Percentiles rank a stretch among this genome's conserved stretches.
Conservation (phyloP, 2,797 vertebrate genomes). For the Anomalospiza imberbis region DNA sequence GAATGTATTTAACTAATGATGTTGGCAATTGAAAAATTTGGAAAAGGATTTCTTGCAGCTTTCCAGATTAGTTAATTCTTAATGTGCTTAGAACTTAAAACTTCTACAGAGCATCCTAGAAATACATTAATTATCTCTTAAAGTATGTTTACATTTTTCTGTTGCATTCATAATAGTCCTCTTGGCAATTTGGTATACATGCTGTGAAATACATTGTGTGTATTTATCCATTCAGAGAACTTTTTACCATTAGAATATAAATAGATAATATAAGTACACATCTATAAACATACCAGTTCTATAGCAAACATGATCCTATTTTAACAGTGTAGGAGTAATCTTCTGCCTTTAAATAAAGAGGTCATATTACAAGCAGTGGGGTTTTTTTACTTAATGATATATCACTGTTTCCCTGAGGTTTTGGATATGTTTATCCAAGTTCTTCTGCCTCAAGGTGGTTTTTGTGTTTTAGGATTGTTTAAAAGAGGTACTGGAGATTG, state of each 20-base stretch:
- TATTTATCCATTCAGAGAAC: not conserved
- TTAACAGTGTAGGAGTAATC: not conserved
- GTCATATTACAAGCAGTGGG: not conserved
- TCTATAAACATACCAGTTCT: not conserved
- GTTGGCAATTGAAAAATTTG: not conserved
- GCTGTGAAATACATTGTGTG: not conserved
- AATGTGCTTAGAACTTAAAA: not conserved
- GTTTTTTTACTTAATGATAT: not conserved
- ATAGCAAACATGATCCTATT: not conserved
- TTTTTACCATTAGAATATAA: not conserved
- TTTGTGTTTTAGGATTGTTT: conserved; percentile 83
- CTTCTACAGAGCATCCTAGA: not conserved
- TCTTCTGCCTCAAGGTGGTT: not conserved
- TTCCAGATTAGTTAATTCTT: not conserved
- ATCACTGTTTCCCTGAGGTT: not conserved
- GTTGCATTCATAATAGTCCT: not conserved
- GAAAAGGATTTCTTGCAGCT: not conserved
- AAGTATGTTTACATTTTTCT: not conserved
- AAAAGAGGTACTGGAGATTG: conserved; percentile 90
- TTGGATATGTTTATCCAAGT: not conserved
- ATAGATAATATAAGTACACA: not conserved
- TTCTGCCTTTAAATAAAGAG: not conserved
- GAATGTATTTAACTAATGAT: not conserved
- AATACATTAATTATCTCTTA: not conserved
- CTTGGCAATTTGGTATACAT: not conserved